These are phyloP conservation scores for Myiotriccus ornatus DNA, from an alignment of 2,797 vertebrate genomes.

Conservation along the genomic window DNA sequence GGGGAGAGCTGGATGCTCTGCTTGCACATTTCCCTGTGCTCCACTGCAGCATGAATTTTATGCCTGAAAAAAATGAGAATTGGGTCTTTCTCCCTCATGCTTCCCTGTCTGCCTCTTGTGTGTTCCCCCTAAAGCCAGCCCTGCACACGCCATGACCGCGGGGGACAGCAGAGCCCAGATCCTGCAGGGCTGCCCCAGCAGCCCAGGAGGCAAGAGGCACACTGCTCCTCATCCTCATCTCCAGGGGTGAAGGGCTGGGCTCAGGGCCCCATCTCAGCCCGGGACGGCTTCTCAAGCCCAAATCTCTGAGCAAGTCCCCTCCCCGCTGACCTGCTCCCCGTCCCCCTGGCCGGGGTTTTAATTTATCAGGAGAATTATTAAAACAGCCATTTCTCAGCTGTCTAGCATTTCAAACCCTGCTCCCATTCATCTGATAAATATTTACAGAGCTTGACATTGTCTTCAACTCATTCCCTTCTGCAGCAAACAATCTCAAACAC, in stretches of 20 bases:
- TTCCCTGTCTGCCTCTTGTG: no score
- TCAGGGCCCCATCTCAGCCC: neutral
- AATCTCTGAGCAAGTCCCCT: slow-evolving; percentile 63
- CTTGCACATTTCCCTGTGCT: neutral
- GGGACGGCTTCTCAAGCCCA: slow-evolving; percentile 2
- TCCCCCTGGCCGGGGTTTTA: slow-evolving; percentile 23
- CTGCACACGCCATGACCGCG: fast-evolving
- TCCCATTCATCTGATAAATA: slow-evolving; percentile 77
- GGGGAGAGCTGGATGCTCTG: neutral
- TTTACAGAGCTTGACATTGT: slow-evolving; percentile 78
- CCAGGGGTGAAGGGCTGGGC: neutral
- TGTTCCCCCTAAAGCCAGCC: neutral
- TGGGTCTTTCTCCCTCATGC: neutral
- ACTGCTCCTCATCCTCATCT: neutral
- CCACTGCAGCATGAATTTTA: neutral
- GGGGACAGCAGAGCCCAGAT: neutral
- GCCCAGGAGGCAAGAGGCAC: fast-evolving
- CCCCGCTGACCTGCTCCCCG: slow-evolving; percentile 12
- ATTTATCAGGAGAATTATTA: slow-evolving; percentile 77
- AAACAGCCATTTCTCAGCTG: slow-evolving; percentile 80
- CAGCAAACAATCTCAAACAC: slow-evolving; percentile 71
- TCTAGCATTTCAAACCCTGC: slow-evolving; percentile 74
- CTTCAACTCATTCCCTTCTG: slow-evolving; percentile 71
- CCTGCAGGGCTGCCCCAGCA: neutral
- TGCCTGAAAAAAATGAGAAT: neutral